phyloP scores from a whole-genome alignment of 2,113 vertebrate species.

The Onychostruthus taczanowskii region DNA sequence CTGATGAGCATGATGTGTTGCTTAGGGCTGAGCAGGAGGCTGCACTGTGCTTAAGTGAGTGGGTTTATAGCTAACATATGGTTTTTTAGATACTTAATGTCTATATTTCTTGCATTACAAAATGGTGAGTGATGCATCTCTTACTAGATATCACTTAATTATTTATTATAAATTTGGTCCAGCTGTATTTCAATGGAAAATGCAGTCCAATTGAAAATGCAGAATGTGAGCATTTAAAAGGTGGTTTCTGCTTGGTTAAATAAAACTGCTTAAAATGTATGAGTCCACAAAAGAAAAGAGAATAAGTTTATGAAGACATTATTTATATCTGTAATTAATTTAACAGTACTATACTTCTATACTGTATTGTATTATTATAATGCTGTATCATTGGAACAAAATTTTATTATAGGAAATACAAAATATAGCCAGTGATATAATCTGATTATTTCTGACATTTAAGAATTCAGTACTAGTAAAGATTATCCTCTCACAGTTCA shows the following conservation, averaged over 20 bases:
- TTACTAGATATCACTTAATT: not conserved
- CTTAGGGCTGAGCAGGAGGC: not conserved
- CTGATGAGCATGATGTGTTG: not conserved
- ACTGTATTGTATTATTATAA: not conserved
- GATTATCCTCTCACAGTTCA: not conserved
- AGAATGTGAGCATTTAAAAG: not conserved
- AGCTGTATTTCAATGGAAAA: not conserved
- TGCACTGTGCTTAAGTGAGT: not conserved
- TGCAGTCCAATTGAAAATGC: not conserved
- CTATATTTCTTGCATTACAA: not conserved
- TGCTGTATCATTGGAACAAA: not conserved
- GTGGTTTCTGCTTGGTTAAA: not conserved
- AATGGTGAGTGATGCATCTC: not conserved
- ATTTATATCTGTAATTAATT: not conserved
- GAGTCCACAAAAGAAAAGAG: not conserved
- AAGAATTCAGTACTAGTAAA: not conserved
- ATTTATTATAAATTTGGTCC: not conserved
- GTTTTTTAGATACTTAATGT: not conserved
- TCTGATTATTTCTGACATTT: not conserved
- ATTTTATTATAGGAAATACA: not conserved
- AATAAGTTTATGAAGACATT: not conserved
- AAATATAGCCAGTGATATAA: not conserved
- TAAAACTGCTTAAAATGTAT: not conserved
- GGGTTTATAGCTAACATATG: not conserved
- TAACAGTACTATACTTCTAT: not conserved